phyloP scores from a whole-genome alignment of 2,888 invertebrate species.

The Agonopterix arenella region DNA sequence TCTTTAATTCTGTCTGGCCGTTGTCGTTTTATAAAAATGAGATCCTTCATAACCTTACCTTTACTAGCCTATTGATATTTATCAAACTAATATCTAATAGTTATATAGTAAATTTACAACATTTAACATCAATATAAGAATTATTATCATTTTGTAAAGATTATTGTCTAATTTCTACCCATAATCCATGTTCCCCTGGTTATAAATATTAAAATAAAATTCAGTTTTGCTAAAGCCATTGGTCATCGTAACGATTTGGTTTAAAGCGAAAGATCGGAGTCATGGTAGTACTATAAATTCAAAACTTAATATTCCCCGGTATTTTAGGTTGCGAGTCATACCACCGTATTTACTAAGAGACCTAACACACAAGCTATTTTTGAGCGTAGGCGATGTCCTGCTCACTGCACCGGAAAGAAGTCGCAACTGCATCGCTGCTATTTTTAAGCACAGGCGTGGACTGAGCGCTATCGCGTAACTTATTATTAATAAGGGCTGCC shows the following conservation, averaged over 20 bases:
- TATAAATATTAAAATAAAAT: not conserved
- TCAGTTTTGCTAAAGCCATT: constrained; percentile 4
- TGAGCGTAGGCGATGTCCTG: no score
- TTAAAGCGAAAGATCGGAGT: constrained; percentile 1
- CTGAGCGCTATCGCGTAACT: no score
- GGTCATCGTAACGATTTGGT: constrained; percentile 6
- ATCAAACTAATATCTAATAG: constrained; percentile 6
- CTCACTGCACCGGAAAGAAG: no score
- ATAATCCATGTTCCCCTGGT: constrained; percentile 21
- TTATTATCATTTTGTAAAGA: constrained; percentile 20
- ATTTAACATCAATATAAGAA: constrained; percentile 36
- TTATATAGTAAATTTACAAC: constrained; percentile 38
- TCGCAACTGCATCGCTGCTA: no score
- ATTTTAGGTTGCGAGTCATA: no score
- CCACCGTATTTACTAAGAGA: no score
- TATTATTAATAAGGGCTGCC: no score
- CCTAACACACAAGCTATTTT: no score
- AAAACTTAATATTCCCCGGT: no score
- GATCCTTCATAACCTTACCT: constrained; percentile 29
- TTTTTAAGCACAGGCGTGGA: no score
- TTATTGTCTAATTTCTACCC: constrained; percentile 51
- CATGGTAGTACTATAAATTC: no score
- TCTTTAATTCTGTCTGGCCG: constrained; percentile 44
- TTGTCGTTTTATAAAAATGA: constrained; percentile 55
- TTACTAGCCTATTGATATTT: constrained; percentile 6